Base-by-base conservation (phyloP, 1,140 invertebrate genomes). In the Thaumatotibia leucotreta region DNA sequence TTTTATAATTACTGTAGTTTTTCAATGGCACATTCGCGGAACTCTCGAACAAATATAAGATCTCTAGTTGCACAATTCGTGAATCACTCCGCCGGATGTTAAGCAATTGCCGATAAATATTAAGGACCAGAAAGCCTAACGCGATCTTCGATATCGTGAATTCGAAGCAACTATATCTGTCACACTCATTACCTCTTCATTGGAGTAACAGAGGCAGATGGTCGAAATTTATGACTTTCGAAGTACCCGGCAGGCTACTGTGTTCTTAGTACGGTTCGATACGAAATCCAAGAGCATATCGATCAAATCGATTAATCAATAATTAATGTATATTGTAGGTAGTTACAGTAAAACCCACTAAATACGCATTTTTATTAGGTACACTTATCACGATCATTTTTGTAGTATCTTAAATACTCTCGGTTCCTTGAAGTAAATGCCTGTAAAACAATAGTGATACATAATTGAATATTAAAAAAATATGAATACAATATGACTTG, bases 1-100 rank as follows among this genome's bases (percentile, higher is more conserved):
- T 14, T 45, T 45, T 20, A 45, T 17, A 45, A 45, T 45, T 39
- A 39, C 35, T 14, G 8, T 20, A 45, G 0, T 9, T 5, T 58
- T 24, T 58, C 52, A 58, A 58, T 31, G 52, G 23, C 52, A 58
- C n/a, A 58, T 58, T 58, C 52, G 52, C 52, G n/a, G 52, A 58
- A 58, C 24, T 58, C 27, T 58, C 52, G 24, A 58, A n/a, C 24
- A 27, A 58, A 58, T 58, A 58, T 58, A 24, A 58, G 52, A 14
- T 27, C 39, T 14, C 1, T 10, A 61, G 45, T 73, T 74, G 66
- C 76, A 64, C 74, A 74, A 79, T 66, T 66, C 50, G 68, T 81
- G 79, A 79, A 63, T 81, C 79, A 81, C n/a, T n/a, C 49, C 73
- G 67, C 69, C 71, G 74, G 74, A 76, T 73, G 69, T 82, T 72